Conservation (phyloP, 1,140 invertebrate genomes). For the Cryptotermes secundus region DNA sequence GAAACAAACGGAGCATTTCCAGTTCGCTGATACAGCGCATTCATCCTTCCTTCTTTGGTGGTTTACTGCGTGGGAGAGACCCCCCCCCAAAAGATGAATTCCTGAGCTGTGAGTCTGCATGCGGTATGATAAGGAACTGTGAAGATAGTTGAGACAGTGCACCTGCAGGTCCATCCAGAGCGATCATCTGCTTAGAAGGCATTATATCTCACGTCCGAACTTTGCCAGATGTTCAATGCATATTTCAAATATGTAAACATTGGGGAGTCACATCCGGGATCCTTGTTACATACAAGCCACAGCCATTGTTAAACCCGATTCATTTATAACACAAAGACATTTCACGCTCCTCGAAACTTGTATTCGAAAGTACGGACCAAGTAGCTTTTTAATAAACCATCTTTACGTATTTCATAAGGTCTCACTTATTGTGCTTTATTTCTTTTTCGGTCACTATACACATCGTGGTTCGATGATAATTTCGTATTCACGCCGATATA, state of each 20-base stretch:
- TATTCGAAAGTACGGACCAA: not conserved
- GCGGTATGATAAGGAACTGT: not conserved
- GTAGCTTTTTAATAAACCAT: no score
- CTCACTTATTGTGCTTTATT: not conserved
- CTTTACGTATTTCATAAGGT: no score
- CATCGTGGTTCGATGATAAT: not conserved
- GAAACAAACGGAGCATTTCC: not conserved
- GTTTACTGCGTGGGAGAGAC: not conserved
- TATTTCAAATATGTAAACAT: slow-evolving; percentile 8
- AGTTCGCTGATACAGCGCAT: not conserved
- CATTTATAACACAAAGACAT: no score
- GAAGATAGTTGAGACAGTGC: not conserved
- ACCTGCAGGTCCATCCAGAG: not conserved
- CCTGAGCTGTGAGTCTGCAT: not conserved
- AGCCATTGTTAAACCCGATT: no score
- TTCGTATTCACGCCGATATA: no score
- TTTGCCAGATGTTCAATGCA: not conserved
- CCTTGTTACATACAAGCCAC: not conserved
- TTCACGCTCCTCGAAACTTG: not conserved
- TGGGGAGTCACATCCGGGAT: not conserved
- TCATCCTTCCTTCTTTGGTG: not conserved
- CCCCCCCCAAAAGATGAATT: not conserved
- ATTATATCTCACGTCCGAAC: not conserved
- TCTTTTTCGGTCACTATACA: not conserved
- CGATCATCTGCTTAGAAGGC: not conserved